Conservation (phyloP, 2,797 vertebrate genomes). For the Coregonus ussuriensis region DNA sequence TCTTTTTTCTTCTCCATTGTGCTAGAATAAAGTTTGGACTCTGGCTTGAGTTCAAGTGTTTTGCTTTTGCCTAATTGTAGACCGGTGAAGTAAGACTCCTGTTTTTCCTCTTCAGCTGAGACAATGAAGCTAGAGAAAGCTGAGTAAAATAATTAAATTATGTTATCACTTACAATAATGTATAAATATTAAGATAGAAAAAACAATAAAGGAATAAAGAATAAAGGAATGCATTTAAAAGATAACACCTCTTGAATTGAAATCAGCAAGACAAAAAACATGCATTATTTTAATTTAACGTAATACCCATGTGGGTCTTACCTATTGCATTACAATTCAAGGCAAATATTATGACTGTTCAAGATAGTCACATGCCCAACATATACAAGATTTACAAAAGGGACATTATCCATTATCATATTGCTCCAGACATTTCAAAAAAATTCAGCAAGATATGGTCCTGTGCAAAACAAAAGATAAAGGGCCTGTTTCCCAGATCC, state of each 20-base stretch:
- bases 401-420: background rate
- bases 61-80: constrained; percentile 75
- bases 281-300: background rate
- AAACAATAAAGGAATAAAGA: constrained; percentile 12
- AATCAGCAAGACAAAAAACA: background rate
- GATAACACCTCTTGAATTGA: background rate
- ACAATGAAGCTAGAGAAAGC: constrained; percentile 80
- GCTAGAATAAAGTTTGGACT: constrained; percentile 75
- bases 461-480: background rate
- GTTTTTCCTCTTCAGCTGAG: constrained; percentile 80
- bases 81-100: constrained; percentile 73
- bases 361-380: background rate
- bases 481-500: background rate
- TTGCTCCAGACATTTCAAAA: background rate
- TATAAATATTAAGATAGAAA: background rate
- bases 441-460: background rate
- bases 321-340: background rate
- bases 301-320: background rate
- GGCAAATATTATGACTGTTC: background rate
- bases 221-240: background rate
- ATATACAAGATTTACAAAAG: background rate
- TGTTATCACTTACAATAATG: constrained; percentile 9
- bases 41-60: constrained; percentile 89
- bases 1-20: constrained; percentile 75
- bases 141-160: constrained; percentile 75